Percentiles rank a stretch among this genome's conserved stretches.
These are phyloP conservation scores for Hypotaenidia okinawae DNA, from an alignment of 2,797 vertebrate species.

Conservation along the genomic window DNA sequence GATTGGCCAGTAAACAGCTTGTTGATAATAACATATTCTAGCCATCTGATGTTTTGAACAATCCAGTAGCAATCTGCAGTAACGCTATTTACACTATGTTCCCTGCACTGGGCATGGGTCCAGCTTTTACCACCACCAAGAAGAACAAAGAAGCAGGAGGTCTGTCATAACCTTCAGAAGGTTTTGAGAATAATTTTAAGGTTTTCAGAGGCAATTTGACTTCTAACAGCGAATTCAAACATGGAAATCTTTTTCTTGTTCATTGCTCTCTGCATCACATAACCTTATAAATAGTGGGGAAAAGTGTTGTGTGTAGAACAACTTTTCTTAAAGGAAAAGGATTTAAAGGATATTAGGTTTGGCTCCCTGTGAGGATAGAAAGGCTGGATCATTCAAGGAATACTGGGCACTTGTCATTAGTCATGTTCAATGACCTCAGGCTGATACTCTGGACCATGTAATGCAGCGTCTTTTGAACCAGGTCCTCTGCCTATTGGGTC, in stretches of 20 bases:
- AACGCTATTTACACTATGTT: constrained; percentile 35
- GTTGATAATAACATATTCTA: constrained; percentile 63
- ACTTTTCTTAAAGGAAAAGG: neutral
- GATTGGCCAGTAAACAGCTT: constrained; percentile 59
- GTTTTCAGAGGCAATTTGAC: neutral
- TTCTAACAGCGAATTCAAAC: neutral
- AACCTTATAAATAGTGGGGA: neutral
- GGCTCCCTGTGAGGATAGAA: neutral
- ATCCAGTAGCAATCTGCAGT: constrained; percentile 54
- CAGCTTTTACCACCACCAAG: constrained; percentile 57
- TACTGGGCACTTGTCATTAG: accelerated
- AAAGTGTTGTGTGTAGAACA: neutral
- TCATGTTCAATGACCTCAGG: neutral
- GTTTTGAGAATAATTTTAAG: constrained; percentile 18
- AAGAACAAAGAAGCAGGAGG: constrained; percentile 57
- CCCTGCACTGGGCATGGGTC: constrained; percentile 16
- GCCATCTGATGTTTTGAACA: constrained; percentile 60
- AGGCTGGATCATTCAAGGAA: neutral
- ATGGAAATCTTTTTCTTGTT: neutral
- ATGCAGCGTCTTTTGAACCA: neutral
- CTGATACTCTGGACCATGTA: neutral
- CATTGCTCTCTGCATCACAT: neutral
- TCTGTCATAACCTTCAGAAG: constrained; percentile 50
- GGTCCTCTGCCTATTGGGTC: neutral
- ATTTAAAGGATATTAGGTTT: neutral